Conservation (phyloP, 2,113 vertebrate species). For the Mirounga angustirostris region DNA sequence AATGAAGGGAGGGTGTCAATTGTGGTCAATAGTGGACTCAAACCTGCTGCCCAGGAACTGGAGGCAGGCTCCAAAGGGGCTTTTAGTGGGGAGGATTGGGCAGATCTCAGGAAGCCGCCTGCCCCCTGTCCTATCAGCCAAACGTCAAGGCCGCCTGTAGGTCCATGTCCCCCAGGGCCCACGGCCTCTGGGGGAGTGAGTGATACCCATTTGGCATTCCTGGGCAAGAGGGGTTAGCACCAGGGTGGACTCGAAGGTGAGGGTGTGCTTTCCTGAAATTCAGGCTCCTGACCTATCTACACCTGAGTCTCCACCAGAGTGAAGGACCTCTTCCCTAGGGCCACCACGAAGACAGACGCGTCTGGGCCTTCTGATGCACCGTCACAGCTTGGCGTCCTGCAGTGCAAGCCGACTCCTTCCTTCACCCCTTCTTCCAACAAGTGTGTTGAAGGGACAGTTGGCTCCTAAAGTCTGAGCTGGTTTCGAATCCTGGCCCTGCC, state of each 20-base stretch:
- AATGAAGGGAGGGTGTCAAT: neutral
- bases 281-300: conserved; percentile 3
- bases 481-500: neutral
- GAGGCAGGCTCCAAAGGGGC: neutral
- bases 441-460: neutral
- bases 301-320: neutral
- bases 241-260: neutral
- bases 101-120: neutral
- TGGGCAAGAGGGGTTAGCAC: neutral
- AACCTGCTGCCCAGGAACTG: neutral
- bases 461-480: neutral
- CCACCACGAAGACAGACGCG: neutral
- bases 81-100: neutral
- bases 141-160: neutral
- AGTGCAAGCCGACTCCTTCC: neutral
- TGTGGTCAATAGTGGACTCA: neutral
- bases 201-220: neutral
- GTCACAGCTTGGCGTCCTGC: neutral
- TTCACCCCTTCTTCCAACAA: neutral
- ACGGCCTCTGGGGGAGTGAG: neutral
- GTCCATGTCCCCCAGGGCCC: neutral
- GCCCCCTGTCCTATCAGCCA: neutral
- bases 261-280: neutral
- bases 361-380: neutral
- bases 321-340: neutral